phyloP scores from a whole-genome alignment of 1,140 invertebrate genomes.

The Globodera rostochiensis region DNA sequence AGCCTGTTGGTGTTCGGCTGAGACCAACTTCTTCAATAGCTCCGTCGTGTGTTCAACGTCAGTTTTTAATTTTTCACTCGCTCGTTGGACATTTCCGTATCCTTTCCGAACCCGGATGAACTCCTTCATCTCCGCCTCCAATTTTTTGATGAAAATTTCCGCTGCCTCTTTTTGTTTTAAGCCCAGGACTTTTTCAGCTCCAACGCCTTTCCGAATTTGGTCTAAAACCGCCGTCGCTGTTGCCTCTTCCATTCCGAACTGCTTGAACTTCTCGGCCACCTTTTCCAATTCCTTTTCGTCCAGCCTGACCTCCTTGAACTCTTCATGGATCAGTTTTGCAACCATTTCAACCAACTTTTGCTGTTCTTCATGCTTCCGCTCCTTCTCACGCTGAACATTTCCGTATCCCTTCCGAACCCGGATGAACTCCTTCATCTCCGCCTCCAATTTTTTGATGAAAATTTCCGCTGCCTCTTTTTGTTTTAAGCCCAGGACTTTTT shows the following conservation, averaged over 20 bases:
- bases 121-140: constrained; percentile 16
- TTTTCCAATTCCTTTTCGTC: not conserved
- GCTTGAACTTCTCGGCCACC: constrained; percentile 6
- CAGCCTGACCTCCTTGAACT: constrained; percentile 4
- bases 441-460: not conserved
- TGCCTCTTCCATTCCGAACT: not conserved
- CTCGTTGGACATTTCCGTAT: not conserved
- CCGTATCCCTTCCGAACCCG: not conserved
- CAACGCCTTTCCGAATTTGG: not conserved
- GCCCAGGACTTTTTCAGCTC: not conserved
- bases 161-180: not conserved
- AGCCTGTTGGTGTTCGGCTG: not conserved
- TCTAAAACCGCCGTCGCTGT: not conserved
- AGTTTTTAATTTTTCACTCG: not conserved
- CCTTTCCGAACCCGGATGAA: constrained; percentile 5
- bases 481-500: no score
- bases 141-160: constrained; percentile 11
- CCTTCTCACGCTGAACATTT: not conserved
- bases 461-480: no score
- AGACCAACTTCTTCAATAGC: not conserved
- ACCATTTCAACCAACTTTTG: constrained; percentile 3
- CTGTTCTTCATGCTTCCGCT: not conserved
- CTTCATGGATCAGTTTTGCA: not conserved
- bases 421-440: not conserved
- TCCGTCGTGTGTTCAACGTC: not conserved